These are phyloP conservation scores for Slavum lentiscoides DNA, from an alignment of 2,888 invertebrate genomes.

Conservation along the genomic window DNA sequence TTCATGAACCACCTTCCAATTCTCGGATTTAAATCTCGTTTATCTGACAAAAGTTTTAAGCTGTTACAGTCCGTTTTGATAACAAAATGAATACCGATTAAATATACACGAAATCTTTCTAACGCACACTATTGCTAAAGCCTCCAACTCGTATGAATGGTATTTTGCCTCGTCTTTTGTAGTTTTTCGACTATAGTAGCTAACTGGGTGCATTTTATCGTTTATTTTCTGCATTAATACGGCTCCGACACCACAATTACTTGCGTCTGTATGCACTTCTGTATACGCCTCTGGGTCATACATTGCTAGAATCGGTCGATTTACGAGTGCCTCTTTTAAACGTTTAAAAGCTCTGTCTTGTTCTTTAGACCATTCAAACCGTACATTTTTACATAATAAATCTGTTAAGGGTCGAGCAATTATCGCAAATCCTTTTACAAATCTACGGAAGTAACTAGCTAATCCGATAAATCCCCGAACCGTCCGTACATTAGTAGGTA, in stretches of 20 bases:
- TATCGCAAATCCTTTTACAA: background rate
- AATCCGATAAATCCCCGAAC: background rate
- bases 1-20: too few species aligned
- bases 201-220: background rate
- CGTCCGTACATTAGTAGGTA: background rate
- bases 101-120: slow-evolving; percentile 1
- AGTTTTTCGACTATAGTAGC: background rate
- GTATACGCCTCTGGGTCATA: slow-evolving; percentile 3
- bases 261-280: background rate
- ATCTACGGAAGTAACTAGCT: too few species aligned
- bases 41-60: too few species aligned
- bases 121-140: background rate
- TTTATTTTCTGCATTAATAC: background rate
- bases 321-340: background rate
- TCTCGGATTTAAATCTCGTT: too few species aligned
- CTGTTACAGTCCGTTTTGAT: too few species aligned
- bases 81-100: too few species aligned
- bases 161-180: background rate
- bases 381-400: background rate
- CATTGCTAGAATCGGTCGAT: background rate
- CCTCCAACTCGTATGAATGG: slow-evolving; percentile 8
- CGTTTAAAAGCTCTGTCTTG: background rate
- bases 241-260: background rate
- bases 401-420: background rate
- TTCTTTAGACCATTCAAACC: background rate